phyloP scores from a whole-genome alignment of 2,888 invertebrate species.

The Pristionchus entomophagus region DNA sequence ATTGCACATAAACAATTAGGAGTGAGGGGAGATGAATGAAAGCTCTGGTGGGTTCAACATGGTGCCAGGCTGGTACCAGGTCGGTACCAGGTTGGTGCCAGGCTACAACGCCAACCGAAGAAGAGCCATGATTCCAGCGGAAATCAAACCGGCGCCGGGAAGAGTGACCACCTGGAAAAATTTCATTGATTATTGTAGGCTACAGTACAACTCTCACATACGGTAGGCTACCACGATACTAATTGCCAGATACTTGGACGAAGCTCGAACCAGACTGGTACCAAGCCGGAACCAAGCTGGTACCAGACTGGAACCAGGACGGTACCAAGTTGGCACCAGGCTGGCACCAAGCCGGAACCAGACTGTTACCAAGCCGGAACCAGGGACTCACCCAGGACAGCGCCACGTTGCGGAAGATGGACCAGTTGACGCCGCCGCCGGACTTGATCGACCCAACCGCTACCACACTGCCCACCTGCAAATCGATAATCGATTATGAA shows the following conservation, averaged over 20 bases:
- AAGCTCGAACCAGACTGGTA: no score
- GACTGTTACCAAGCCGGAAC: conserved; percentile 74
- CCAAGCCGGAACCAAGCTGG: no score
- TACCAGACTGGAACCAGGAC: no score
- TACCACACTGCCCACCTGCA: conserved; percentile 87
- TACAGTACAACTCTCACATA: neutral
- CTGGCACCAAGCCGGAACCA: no score
- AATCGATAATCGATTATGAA: neutral
- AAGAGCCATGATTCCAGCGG: conserved; percentile 67
- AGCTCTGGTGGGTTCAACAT: neutral
- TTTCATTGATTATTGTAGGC: neutral
- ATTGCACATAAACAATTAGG: conserved; percentile 4
- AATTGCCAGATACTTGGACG: neutral
- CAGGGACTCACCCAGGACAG: conserved; percentile 88
- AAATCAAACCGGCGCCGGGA: conserved; percentile 81
- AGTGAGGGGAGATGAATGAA: neutral
- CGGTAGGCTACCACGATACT: neutral
- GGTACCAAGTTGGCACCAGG: no score
- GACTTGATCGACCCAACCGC: conserved; percentile 89
- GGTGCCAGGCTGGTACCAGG: no score
- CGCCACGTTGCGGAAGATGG: conserved; percentile 87
- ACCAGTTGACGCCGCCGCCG: conserved; percentile 80
- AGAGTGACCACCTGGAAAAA: conserved; percentile 85
- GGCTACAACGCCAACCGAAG: conserved; percentile 45
- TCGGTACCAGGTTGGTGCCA: no score